Evolutionary conservation across 2,888 invertebrate species (phyloP).

Genomic region (Nebria brevicollis): DNA sequence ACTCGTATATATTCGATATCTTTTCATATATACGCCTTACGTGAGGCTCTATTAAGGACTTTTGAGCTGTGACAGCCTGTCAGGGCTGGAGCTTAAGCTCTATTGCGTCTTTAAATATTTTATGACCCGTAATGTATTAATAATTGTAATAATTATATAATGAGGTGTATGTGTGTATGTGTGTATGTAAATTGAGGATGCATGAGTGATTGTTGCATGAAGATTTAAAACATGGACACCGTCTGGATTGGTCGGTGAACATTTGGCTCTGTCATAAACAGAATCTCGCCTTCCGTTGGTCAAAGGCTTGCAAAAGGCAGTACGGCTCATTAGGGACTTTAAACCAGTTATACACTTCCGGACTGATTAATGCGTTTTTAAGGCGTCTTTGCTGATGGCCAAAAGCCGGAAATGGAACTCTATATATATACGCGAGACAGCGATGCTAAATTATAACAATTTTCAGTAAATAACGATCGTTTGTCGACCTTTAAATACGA

Average conservation of each 20-base stretch:
- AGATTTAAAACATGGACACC: no score
- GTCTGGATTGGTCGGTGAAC: no score
- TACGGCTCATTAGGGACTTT: constrained; percentile 43
- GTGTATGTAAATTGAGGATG: background rate
- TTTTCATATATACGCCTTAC: background rate
- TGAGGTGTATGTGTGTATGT: background rate
- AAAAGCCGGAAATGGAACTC: background rate
- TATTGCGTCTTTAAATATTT: background rate
- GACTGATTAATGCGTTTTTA: constrained; percentile 44
- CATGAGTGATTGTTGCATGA: background rate
- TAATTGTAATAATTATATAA: background rate
- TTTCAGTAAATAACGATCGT: no score
- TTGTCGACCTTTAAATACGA: background rate
- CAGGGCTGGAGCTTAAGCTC: no score
- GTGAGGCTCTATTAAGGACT: no score
- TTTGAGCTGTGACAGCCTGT: no score
- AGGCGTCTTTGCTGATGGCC: constrained; percentile 23
- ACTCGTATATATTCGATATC: background rate
- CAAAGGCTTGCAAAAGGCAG: constrained; percentile 12
- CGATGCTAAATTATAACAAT: no score
- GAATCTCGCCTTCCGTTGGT: constrained; percentile 15
- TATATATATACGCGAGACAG: background rate
- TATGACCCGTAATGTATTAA: no score
- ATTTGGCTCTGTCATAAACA: constrained; percentile 24
- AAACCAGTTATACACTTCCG: constrained; percentile 35